Base-by-base conservation (phyloP, 2,888 invertebrate species). In the Meta bourneti region DNA sequence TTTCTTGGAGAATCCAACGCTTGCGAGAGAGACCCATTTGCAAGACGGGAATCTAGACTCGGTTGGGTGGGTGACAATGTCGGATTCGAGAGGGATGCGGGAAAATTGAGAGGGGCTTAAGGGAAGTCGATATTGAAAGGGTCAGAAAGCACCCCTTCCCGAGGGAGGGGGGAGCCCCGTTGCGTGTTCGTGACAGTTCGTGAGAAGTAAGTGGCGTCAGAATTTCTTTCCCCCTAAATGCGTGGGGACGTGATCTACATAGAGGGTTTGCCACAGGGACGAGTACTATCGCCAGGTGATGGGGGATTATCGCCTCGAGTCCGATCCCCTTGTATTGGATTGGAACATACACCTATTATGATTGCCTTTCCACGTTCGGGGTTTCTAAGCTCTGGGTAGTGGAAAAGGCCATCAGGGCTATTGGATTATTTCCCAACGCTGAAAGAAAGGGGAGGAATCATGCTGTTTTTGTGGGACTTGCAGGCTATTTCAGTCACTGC, bases 131-230 rank as follows among this genome's bases (percentile, higher is more conserved):
- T 90, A 90, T 84, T 90, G 84, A 90, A 84, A 85, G 90, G 90
- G 80, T 90, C 89, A 77, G 69, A 51, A 34, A 74, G 74, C 74
- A 34, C 72, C 61, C 71, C 78, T 75, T 77, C 83, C 52, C 52
- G 54, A 49, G 79, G 88, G 54, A 61, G 79, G 72, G n/a, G 72
- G 51, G 49, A 74, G 34, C 13, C 19, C 71, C 34, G 49, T 54
- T 85, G 83, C 78, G 84, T 90, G 90, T 80, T 84, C 85, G 84
- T 90, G 90, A 90, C 90, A 90, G 84, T 85, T 85, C 79, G n/a
- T 48, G 78, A 51, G 69, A 85, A 85, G 85, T 79, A 87, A 71
- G 71, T 87, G 16, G 71, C 69, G 52, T 20, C 70, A 34, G 16
- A 48, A 70, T 69, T 69, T 81, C 81, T 80, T 75, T 75, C 84